Base-by-base conservation (phyloP, 2,113 vertebrate genomes). In the Ramphastos sulfuratus region DNA sequence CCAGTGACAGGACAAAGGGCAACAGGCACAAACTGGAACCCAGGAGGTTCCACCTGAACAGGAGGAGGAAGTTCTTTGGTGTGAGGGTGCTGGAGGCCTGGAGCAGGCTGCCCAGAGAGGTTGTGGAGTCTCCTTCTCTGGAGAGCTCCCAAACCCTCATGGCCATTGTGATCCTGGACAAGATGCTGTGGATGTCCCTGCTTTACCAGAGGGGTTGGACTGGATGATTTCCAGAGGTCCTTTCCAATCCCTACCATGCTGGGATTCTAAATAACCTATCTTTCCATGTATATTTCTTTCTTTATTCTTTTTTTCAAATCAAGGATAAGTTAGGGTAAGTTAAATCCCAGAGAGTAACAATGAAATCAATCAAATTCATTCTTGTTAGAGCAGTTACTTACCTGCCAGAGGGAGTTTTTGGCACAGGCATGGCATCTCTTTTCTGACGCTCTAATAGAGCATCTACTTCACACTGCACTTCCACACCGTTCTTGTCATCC, bases 401-500 rank as follows among this genome's bases (percentile, higher is more conserved):
- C 99, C 98, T 98, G 87, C 97, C 96, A 24, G 97, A 95, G 2
- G 98, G 96, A 3, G 98, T 97, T 96, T 99, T 99, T 5, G 98
- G 97, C 63, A 85, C 79, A 28, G 97, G 92, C 72, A 97, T 95
- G 81, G 97, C 98, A 14, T 99, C 99, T 65, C 98, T 98, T 59
- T 98, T 99, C 94, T 99, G 99, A 10, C 99, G 97, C 81, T 99
- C 99, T 81, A 99, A 85, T 27, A 99, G 96, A 54, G 99, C 99
- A 11, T 99, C 99, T 2, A 99, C 98, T 70, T 99, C 98, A 61
- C 95, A 98, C 95, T 99, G 99, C 16, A 99, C 96, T 12, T 99
- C 99, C 96, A 99, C 98, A 10, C 99, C 98, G 15, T 99, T 99
- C 97, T 98, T 99, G 61, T 99, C 99, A 81, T 99, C 99, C 3